Conservation (phyloP, 2,797 vertebrate species). For the Benthosema pterotum region DNA sequence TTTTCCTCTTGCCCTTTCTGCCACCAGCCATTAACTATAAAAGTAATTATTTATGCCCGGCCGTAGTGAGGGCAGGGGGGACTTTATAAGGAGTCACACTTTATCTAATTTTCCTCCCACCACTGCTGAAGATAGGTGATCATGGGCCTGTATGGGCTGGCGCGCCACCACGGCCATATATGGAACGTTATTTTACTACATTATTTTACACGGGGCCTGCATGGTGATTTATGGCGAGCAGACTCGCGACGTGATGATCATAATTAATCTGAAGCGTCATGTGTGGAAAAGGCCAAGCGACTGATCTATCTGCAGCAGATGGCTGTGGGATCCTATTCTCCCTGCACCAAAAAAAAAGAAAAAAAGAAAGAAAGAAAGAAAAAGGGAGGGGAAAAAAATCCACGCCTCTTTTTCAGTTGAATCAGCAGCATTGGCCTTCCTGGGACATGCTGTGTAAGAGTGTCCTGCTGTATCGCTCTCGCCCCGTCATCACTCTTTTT, state of each 20-base stretch:
- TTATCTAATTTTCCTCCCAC: slow-evolving; percentile 63
- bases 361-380: too few relatives aligned
- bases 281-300: slow-evolving; percentile 73
- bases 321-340: slow-evolving; percentile 73
- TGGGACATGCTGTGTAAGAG: slow-evolving; percentile 27
- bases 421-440: slow-evolving; percentile 70
- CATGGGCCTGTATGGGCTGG: slow-evolving; percentile 53
- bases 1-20: slow-evolving; percentile 41
- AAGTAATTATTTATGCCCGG: slow-evolving; percentile 71
- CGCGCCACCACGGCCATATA: slow-evolving; percentile 50
- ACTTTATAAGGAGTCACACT: slow-evolving; percentile 57
- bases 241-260: slow-evolving; percentile 73
- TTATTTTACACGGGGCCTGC: slow-evolving; percentile 75
- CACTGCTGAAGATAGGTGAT: slow-evolving; percentile 58
- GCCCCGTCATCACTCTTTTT: slow-evolving; percentile 39
- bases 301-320: slow-evolving; percentile 74
- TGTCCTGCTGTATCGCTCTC: slow-evolving; percentile 42
- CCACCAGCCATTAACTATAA: slow-evolving; percentile 58
- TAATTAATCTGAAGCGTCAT: slow-evolving; percentile 81
- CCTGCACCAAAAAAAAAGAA: slow-evolving; percentile 61
- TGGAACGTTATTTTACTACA: slow-evolving; percentile 72
- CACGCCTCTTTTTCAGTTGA: slow-evolving; percentile 60
- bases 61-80: slow-evolving; percentile 20
- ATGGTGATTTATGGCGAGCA: slow-evolving; percentile 78
- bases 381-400: too few relatives aligned